phyloP scores from a whole-genome alignment of 37 sponge, comb jelly and placozoan species.

The Sycon ciliatum region DNA sequence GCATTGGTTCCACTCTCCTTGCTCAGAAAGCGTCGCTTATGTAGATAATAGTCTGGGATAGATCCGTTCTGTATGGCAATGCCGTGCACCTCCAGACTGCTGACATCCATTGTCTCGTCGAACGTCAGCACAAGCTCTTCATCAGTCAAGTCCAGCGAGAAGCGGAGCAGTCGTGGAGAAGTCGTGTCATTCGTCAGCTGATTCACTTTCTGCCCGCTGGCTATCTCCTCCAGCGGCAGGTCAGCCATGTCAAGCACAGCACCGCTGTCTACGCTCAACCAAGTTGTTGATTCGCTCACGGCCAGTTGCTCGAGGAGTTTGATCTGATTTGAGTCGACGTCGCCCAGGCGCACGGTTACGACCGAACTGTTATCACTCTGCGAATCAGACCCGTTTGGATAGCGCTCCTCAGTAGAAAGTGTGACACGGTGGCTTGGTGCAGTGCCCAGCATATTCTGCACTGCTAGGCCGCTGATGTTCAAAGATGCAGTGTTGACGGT shows the following conservation, averaged over 20 bases:
- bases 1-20: conserved; percentile 21
- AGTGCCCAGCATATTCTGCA: too few species aligned
- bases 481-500: conserved; percentile 45
- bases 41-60: too few species aligned
- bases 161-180: conserved; percentile 49
- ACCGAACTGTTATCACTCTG: conserved; percentile 52
- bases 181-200: too few species aligned
- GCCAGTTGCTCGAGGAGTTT: conserved; percentile 68
- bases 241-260: conserved; percentile 33
- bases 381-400: too few species aligned
- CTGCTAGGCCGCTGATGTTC: conserved; percentile 31
- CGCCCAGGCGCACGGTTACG: conserved; percentile 58
- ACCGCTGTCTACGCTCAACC: conserved; percentile 41
- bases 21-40: too few species aligned
- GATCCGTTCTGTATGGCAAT: too few species aligned
- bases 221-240: too few species aligned
- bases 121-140: conserved; percentile 55
- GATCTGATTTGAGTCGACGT: conserved; percentile 66
- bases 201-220: too few species aligned
- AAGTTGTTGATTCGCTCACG: conserved; percentile 37
- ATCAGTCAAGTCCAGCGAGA: conserved; percentile 63
- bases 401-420: too few species aligned
- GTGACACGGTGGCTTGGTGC: too few species aligned
- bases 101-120: conserved; percentile 79
- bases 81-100: too few species aligned